Evolutionary conservation across 1,140 invertebrate species (phyloP).

Genomic region (Anthonomus grandis): DNA sequence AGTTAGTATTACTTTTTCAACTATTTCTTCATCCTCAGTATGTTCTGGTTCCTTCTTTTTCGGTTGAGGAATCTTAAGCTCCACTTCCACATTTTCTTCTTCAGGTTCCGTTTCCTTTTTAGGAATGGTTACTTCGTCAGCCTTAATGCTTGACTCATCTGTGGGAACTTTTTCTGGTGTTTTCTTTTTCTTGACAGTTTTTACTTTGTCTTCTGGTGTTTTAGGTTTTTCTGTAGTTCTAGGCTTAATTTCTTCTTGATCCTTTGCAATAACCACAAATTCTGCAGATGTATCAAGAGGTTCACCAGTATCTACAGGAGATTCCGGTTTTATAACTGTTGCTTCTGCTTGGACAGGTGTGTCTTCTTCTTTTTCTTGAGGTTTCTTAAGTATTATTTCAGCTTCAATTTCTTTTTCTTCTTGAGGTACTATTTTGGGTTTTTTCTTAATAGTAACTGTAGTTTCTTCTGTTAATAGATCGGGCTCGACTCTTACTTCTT

Average conservation of each 20-base stretch:
- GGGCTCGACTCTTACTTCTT: conserved; percentile 38
- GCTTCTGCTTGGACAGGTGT: conserved; percentile 27
- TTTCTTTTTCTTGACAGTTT: conserved; percentile 33
- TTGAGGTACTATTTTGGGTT: conserved; percentile 31
- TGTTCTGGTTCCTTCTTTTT: conserved; percentile 1
- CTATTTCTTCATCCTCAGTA: conserved; percentile 26
- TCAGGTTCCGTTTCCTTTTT: not conserved
- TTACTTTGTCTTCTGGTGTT: conserved; percentile 42
- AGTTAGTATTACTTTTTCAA: conserved; percentile 38
- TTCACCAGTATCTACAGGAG: conserved; percentile 3
- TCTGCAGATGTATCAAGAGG: conserved; percentile 40
- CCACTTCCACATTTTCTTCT: conserved; percentile 1
- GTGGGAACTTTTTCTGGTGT: not conserved
- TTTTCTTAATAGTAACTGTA: conserved; percentile 44
- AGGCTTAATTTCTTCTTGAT: conserved; percentile 25
- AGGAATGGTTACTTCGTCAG: not conserved
- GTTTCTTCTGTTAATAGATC: no score
- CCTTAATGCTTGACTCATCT: not conserved
- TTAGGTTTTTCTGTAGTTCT: conserved; percentile 29
- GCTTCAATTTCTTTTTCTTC: conserved; percentile 25
- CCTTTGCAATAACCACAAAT: conserved; percentile 54
- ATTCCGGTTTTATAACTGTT: conserved; percentile 20
- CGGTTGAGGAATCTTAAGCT: not conserved
- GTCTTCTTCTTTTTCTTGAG: conserved; percentile 39
- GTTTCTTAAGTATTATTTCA: conserved; percentile 20